Evolutionary conservation across 2,888 invertebrate genomes (phyloP).

Genomic region (Hypomecis punctinalis): DNA sequence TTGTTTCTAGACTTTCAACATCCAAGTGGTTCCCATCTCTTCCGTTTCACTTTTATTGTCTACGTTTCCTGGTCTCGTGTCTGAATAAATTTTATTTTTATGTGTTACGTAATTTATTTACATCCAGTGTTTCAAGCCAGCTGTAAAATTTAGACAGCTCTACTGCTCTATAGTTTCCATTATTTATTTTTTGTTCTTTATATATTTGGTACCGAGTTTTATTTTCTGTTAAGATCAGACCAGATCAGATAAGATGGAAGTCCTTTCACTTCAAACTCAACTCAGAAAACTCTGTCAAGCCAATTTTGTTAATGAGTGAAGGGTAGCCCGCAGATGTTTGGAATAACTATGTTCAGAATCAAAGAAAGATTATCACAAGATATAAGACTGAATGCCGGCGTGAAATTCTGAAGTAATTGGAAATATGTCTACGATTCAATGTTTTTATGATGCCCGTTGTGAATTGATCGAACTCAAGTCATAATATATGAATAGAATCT

Average conservation of each 20-base stretch:
- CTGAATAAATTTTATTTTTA: neutral
- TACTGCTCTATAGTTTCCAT: too few species aligned
- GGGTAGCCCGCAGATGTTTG: neutral
- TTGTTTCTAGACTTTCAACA: conserved; percentile 23
- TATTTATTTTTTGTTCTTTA: too few species aligned
- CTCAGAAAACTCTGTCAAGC: neutral
- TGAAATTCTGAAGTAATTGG: too few species aligned
- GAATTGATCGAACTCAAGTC: too few species aligned
- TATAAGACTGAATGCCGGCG: neutral
- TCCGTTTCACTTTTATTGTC: conserved; percentile 15
- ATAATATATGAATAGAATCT: too few species aligned
- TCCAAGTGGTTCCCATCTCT: conserved; percentile 9
- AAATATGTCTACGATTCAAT: too few species aligned
- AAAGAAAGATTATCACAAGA: neutral
- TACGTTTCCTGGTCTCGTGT: neutral
- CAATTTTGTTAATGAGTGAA: neutral
- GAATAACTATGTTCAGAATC: neutral
- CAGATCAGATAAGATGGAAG: conserved; percentile 1
- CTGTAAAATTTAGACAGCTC: too few species aligned
- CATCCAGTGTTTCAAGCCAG: too few species aligned
- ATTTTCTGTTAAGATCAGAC: too few species aligned
- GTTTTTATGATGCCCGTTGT: too few species aligned
- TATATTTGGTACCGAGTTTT: too few species aligned
- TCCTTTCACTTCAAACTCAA: neutral
- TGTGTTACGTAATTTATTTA: too few species aligned